Percentiles rank a stretch among this genome's conserved stretches.
phyloP scores from a whole-genome alignment of 2,888 invertebrate genomes.

The Scaptomyza caliginosa region DNA sequence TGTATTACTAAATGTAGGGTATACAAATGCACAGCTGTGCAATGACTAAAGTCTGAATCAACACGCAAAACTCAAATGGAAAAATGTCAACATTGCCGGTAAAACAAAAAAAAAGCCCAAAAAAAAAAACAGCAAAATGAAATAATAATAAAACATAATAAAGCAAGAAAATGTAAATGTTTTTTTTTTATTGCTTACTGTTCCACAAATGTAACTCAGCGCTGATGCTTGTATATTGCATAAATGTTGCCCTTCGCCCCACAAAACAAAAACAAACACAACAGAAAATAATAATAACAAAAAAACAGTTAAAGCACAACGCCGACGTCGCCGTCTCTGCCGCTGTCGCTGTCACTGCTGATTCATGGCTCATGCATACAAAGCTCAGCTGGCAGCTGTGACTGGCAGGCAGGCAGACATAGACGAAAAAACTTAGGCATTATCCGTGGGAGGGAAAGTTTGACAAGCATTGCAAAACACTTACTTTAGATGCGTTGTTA shows the following conservation, averaged over 20 bases:
- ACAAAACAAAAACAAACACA: conserved; percentile 5
- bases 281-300: not conserved
- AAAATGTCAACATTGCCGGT: conserved; percentile 39
- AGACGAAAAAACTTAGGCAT: not conserved
- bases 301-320: conserved; percentile 35
- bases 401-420: conserved; percentile 1
- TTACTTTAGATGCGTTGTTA: conserved; percentile 35
- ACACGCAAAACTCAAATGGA: conserved; percentile 8
- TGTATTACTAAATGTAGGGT: not conserved
- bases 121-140: not conserved
- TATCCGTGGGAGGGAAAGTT: conserved; percentile 19
- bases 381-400: conserved; percentile 50
- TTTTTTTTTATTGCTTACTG: conserved; percentile 19
- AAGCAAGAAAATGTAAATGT: not conserved
- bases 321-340: conserved; percentile 19
- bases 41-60: conserved; percentile 10
- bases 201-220: conserved; percentile 48
- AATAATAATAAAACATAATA: not conserved
- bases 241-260: conserved; percentile 35
- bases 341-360: conserved; percentile 35
- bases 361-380: conserved; percentile 44
- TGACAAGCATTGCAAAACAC: conserved; percentile 36
- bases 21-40: conserved; percentile 25
- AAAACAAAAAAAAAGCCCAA: not conserved
- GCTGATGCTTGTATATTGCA: conserved; percentile 46